Evolutionary conservation across 2,113 vertebrate genomes (phyloP), one percentile per base, ranked within the genome.

Genomic region (Corythoichthys intestinalis): DNA sequence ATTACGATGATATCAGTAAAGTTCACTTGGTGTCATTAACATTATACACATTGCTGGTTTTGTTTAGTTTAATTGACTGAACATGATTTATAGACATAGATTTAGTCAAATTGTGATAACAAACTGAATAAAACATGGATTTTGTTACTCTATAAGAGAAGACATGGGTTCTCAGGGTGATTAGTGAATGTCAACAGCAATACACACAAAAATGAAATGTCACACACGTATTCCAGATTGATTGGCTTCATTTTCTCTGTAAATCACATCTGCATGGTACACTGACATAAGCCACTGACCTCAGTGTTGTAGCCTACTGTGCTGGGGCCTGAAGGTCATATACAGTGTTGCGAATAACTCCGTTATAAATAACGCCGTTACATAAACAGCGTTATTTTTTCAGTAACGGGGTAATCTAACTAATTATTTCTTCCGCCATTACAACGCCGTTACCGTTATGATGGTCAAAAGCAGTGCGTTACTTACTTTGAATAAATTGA

Each of bases 211-310:
- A 50, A 34, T 20, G 66, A 56, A 61, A 13, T 2, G 6, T 72
- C 62, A 64, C 52, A 66, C 1, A 1, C 59, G 69, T 61, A 69
- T 69, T 68, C 63, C 58, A 54, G 34, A 38, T 62, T 69, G 46
- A 38, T 6, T 57, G 10, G 1, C 4, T 63, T 13, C 4, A 58
- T 66, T 62, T 49, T 75, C 70, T 57, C 74, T 65, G 49, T 76
- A 96, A 93, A 93, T 93, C 20, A 93, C 94, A 75, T 94, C 93
- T 66, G 44, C 17, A 46, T 34, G 10, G 68, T 39, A 46, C 66
- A 71, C 49, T 72, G 71, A 80, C 71, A 77, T 73, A 58, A 72
- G 66, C 74, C 62, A 69, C 58, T 65, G 72, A 66, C 73, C 49
- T 74, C 56, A 37, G 38, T 69, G 69, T 47, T 75, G 69, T 66